phyloP scores from a whole-genome alignment of 2,888 invertebrate species.

The Sicus ferrugineus region DNA sequence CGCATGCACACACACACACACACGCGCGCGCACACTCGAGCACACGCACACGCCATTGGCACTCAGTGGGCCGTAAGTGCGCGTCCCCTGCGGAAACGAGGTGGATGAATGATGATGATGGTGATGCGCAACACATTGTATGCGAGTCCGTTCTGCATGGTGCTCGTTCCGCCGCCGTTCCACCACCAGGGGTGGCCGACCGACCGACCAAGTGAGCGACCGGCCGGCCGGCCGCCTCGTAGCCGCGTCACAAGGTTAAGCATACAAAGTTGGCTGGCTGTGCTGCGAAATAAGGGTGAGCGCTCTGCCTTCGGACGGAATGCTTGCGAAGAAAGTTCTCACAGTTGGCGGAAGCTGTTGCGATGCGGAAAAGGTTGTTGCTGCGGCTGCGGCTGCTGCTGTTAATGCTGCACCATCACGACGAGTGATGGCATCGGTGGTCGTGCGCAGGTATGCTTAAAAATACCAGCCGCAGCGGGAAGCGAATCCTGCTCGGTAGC shows the following conservation, averaged over 20 bases:
- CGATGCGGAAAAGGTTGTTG: too few relatives aligned
- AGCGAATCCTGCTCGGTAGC: background rate
- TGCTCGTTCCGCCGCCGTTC: background rate
- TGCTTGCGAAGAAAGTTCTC: constrained; percentile 28
- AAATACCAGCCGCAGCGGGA: constrained; percentile 41
- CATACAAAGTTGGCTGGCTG: background rate
- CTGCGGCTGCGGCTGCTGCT: background rate
- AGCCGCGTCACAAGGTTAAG: constrained; percentile 13
- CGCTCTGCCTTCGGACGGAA: background rate
- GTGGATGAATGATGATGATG: background rate
- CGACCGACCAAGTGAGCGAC: too few relatives aligned
- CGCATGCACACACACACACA: background rate
- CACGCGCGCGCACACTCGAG: too few relatives aligned
- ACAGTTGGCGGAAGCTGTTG: constrained; percentile 18
- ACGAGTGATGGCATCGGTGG: background rate
- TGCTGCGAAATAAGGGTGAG: background rate
- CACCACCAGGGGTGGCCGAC: background rate
- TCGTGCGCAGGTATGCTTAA: constrained; percentile 42
- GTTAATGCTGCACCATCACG: too few relatives aligned
- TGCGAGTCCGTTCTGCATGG: background rate
- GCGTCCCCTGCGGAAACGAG: constrained; percentile 14
- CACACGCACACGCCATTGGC: background rate
- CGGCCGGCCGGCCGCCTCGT: background rate
- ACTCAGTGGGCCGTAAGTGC: background rate
- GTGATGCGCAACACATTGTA: constrained; percentile 29